These are phyloP conservation scores for Chascanopsetta lugubris DNA, from an alignment of 2,113 vertebrate species.

Conservation along the genomic window DNA sequence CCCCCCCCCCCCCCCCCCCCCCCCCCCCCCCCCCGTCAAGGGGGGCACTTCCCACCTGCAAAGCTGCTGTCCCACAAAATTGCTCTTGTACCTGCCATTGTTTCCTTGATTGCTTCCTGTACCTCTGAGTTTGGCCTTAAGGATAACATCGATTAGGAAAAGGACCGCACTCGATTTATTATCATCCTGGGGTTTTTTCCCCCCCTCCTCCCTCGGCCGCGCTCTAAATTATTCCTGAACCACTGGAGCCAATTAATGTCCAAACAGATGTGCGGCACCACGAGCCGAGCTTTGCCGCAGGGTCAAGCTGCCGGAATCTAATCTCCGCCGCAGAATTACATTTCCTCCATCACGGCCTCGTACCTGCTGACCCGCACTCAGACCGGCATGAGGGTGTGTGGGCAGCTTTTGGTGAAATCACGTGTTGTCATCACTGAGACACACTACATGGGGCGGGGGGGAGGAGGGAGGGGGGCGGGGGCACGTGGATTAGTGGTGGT, in stretches of 20 bases:
- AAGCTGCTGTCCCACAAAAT: conserved; percentile 48
- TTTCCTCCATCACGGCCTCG: conserved; percentile 65
- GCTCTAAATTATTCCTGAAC: conserved; percentile 57
- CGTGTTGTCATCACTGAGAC: conserved; percentile 35
- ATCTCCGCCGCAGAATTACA: conserved; percentile 77
- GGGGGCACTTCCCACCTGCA: conserved; percentile 28
- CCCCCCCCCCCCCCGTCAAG: too few species aligned
- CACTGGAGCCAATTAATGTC: conserved; percentile 78
- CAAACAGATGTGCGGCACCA: conserved; percentile 70
- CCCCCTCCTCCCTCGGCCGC: not conserved
- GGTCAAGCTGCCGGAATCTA: conserved; percentile 73
- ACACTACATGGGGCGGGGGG: conserved; percentile 24
- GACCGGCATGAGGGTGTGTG: conserved; percentile 15
- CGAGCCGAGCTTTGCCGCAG: conserved; percentile 64
- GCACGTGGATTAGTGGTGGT: not conserved
- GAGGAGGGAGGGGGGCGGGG: conserved; percentile 15
- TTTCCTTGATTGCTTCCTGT: conserved; percentile 70
- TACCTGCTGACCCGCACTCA: conserved; percentile 54
- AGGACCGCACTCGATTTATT: conserved; percentile 63
- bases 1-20: too few species aligned
- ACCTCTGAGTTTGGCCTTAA: conserved; percentile 68
- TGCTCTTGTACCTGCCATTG: conserved; percentile 59
- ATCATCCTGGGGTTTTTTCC: conserved; percentile 37
- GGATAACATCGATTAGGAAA: conserved; percentile 75
- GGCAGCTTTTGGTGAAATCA: conserved; percentile 42